A percentile compares a stretch with the other conserved stretches of the same genome.
Conservation (phyloP, 2,888 invertebrate species). For the Resseliella maxima region DNA sequence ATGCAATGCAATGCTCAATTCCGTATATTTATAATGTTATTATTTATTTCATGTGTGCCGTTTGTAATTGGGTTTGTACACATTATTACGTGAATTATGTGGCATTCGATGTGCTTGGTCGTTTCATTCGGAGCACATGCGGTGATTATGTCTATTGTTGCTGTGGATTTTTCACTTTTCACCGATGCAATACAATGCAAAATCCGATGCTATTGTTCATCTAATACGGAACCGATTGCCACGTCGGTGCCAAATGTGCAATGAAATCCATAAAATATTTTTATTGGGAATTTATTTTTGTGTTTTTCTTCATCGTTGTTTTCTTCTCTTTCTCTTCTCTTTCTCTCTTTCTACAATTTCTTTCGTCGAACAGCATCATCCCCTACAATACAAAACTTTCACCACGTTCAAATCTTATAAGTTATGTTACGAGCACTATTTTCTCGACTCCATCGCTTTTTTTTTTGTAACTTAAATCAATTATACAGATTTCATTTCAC, state of each 20-base stretch:
- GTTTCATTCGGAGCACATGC: conserved; percentile 43
- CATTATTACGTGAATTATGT: conserved; percentile 53
- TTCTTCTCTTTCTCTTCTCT: neutral
- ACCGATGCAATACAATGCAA: conserved; percentile 8
- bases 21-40: conserved; percentile 31
- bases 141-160: conserved; percentile 45
- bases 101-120: conserved; percentile 18
- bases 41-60: conserved; percentile 51
- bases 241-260: conserved; percentile 36
- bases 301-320: neutral
- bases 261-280: conserved; percentile 42
- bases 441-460: conserved; percentile 7
- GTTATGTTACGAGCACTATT: neutral
- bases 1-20: neutral
- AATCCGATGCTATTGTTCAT: conserved; percentile 38
- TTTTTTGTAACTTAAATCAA: neutral
- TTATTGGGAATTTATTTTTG: conserved; percentile 46
- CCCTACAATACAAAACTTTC: neutral
- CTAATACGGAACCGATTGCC: conserved; percentile 53
- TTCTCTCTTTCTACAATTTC: neutral
- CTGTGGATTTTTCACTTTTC: conserved; percentile 51
- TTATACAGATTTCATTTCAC: neutral
- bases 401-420: conserved; percentile 26
- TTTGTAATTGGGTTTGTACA: conserved; percentile 51
- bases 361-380: neutral